A percentile compares a stretch with the other conserved stretches of the same genome.
Conservation (phyloP, 2,888 invertebrate genomes). For the Pimpla rufipes region DNA sequence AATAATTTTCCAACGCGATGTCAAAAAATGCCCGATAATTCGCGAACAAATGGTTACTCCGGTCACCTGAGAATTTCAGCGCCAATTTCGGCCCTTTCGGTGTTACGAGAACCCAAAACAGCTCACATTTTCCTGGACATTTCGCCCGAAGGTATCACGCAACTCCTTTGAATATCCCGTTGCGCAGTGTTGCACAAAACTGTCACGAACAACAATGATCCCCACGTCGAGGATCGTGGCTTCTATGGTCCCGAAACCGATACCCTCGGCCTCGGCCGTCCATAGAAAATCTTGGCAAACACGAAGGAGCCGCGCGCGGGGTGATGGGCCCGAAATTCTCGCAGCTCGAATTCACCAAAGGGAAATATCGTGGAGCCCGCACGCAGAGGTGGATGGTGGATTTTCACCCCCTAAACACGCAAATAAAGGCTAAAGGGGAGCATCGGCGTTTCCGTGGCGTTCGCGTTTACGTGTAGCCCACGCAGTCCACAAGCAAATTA, state of each 20-base stretch:
- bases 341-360: conserved; percentile 28
- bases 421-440: conserved; percentile 82
- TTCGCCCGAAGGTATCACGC: background rate
- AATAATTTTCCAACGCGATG: no score
- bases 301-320: no score
- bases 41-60: no score
- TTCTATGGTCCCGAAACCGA: conserved; percentile 49
- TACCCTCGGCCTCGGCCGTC: conserved; percentile 43
- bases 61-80: no score
- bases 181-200: conserved; percentile 46
- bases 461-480: background rate
- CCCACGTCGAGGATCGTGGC: background rate
- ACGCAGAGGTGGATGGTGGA: conserved; percentile 24
- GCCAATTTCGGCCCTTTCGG: no score
- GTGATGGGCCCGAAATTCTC: no score
- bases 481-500: conserved; percentile 78
- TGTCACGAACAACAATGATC: conserved; percentile 58
- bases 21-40: no score
- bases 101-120: no score
- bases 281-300: conserved; percentile 56
- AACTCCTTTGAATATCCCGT: conserved; percentile 32
- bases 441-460: conserved; percentile 43
- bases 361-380: background rate
- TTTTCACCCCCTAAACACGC: conserved; percentile 82
- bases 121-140: no score